Base-by-base conservation (phyloP, 35 echinoderm and acorn worm genomes). In the Hemicentrotus pulcherrimus region DNA sequence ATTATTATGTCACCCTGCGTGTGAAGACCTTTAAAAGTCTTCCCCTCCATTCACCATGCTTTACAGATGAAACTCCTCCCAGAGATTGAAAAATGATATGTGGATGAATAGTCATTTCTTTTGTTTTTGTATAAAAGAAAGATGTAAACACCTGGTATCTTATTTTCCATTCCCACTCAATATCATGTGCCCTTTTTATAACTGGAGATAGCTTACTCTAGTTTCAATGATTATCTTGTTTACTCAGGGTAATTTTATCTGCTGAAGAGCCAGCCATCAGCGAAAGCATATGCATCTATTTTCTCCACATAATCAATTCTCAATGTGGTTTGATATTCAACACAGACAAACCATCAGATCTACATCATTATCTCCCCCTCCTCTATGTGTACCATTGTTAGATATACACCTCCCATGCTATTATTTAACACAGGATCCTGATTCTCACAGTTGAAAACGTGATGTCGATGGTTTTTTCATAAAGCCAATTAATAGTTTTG, bases 201-300 rank as follows among this genome's bases (percentile, higher is more conserved):
- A 12, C 32, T 24, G 46, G 9, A 22, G 90, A 14, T 47, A 91
- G 13, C 22, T 91, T 58, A 93, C 3, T 47, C 91, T 31, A 48
- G 6, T 93, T 31, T 6, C 91, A 58, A 50, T 93, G 22, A 93
- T 50, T 93, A 31, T 47, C 35, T 93, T 93, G 91, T 93, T 93
- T 93, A 58, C 91, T 31, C 47, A 93, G 48, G 22, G 91, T 93
- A 93, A 93, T 93, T 31, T 58, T 13, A 93, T 58, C 91, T 90
- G 88, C 88, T 47, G 24, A 90, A 45, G 32, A 90, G 31, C 32
- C 19, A 86, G 9, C 32, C 32, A 45, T 90, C 88, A 90, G 88
- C 14, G n/a, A 86, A 55, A 55, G 50, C 50, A 14, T 55, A 55
- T 55, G 50, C 50, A 2, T 55, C 50, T 55, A 55, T 55, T 55